A percentile compares a stretch with the other conserved stretches of the same genome.
These are phyloP conservation scores for Sterna hirundo DNA, from an alignment of 2,113 vertebrate species.

Conservation along the genomic window DNA sequence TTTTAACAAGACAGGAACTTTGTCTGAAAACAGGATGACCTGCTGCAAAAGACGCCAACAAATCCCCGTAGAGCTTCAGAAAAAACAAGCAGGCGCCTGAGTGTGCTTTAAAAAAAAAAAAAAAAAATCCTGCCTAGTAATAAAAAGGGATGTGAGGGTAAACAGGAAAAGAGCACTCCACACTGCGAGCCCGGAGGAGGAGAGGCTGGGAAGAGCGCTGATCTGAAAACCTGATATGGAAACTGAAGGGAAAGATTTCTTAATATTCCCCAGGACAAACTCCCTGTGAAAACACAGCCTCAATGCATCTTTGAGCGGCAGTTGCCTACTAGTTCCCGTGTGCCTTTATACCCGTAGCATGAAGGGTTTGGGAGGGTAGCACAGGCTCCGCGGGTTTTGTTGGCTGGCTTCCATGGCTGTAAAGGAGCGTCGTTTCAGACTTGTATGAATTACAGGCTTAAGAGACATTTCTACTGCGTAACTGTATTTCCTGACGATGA, in stretches of 20 bases:
- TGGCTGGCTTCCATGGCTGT: not conserved
- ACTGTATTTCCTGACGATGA: not conserved
- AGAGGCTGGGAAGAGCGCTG: constrained; percentile 10
- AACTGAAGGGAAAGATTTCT: constrained; percentile 4
- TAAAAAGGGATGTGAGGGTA: constrained; percentile 53
- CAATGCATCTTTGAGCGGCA: not conserved
- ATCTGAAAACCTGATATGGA: constrained; percentile 35
- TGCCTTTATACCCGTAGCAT: not conserved
- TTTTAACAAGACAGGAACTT: constrained; percentile 68
- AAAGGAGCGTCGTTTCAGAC: not conserved
- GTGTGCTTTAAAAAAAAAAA: constrained; percentile 35
- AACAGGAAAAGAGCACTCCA: constrained; percentile 74
- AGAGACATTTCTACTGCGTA: not conserved
- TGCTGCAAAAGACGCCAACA: constrained; percentile 38
- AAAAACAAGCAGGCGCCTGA: constrained; percentile 67
- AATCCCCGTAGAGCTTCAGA: constrained; percentile 68
- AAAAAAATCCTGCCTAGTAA: constrained; percentile 31
- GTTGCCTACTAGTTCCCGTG: not conserved
- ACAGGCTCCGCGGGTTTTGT: not conserved
- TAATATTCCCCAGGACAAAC: not conserved
- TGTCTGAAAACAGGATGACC: constrained; percentile 79
- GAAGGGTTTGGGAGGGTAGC: not conserved
- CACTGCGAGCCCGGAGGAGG: constrained; percentile 14
- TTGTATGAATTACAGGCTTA: not conserved
- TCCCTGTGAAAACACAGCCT: not conserved